Evolutionary conservation across 2,113 vertebrate genomes (phyloP).

Genomic region (Limnothrissa miodon): DNA sequence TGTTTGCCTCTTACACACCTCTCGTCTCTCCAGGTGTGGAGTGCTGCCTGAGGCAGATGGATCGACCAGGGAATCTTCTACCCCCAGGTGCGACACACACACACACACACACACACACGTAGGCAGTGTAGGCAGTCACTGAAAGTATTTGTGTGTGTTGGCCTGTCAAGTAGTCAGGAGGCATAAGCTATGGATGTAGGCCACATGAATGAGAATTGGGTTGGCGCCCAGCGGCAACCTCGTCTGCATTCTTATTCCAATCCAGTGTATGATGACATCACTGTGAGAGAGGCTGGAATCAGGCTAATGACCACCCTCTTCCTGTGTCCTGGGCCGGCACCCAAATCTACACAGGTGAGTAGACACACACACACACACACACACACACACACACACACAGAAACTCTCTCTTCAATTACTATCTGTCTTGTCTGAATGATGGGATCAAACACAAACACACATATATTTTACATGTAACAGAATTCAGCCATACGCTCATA

Average conservation of each 20-base stretch:
- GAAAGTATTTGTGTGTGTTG: too few species aligned
- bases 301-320: constrained; percentile 83
- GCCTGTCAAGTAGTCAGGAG: too few species aligned
- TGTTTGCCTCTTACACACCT: neutral
- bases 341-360: constrained; percentile 80
- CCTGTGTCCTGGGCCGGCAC: constrained; percentile 82
- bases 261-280: constrained; percentile 82
- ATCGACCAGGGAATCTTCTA: constrained; percentile 82
- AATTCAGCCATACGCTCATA: too few species aligned
- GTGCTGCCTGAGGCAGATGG: constrained; percentile 83
- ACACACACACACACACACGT: neutral
- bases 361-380: neutral
- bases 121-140: too few species aligned
- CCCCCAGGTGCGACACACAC: constrained; percentile 79
- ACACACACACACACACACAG: neutral
- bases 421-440: too few species aligned
- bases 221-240: neutral
- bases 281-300: constrained; percentile 83
- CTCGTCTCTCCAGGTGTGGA: constrained; percentile 65
- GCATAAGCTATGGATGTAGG: too few species aligned
- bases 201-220: too few species aligned
- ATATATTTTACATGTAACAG: too few species aligned
- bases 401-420: too few species aligned
- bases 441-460: too few species aligned
- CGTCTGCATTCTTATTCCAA: neutral